Base-by-base conservation (phyloP, 2,888 invertebrate genomes). In the Oligia fasciuncula region DNA sequence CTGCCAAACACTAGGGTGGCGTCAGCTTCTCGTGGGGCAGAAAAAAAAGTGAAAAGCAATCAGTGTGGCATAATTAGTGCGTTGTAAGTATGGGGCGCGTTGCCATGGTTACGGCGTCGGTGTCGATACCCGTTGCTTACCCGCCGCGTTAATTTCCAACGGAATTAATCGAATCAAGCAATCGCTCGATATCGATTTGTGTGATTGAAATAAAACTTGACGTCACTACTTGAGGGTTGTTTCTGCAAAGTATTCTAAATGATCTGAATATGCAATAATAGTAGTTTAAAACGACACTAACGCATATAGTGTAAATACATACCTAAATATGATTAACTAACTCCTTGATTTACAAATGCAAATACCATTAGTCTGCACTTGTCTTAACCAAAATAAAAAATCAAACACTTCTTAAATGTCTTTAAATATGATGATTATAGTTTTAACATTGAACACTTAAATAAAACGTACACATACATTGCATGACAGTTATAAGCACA, bases 41-140 rank as follows among this genome's bases (percentile, higher is more conserved):
- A 94, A 96, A 95, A 93, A 93, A 96, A 96, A 95, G 95, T 95
- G 94, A 95, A 97, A 96, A 96, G 97, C 97, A 97, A 97, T 97
- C 97, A 97, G 95, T 96, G 97, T 95, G 96, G 96, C 95, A 96
- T 97, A 97, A 97, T 97, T 97, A 97, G 97, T 96, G 96, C 94
- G 96, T 96, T 94, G 96, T 95, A 94, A 95, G 96, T 96, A 96
- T 97, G 94, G 97, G 97, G 97, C 95, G 96, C 92, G 97, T 97
- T 94, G 91, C 93, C 93, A 95, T 95, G 93, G 93, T 91, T 89
- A 96, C 96, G 89, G 95, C 96, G 94, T 95, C 94, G 91, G 91
- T 94, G 94, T 93, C 94, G 94, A 95, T 96, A 95, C 95, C 94
- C 95, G 91, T 93, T 95, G 95, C 95, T 95, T 95, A 94, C 95